Base-by-base conservation (phyloP, 1,140 invertebrate genomes). In the Bathynomus jamesi region DNA sequence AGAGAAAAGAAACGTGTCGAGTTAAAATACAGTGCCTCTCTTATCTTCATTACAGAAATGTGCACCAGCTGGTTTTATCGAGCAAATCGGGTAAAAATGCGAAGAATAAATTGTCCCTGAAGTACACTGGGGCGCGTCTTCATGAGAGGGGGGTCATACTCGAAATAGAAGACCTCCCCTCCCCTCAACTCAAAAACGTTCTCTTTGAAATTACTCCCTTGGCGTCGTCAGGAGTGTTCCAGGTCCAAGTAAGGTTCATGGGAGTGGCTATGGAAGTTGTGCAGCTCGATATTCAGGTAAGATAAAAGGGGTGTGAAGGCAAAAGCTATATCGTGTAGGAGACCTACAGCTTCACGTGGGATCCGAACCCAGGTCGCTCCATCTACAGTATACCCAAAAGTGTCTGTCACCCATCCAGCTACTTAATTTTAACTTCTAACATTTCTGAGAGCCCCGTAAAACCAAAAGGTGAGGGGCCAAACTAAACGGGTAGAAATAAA, bases 191-290 rank as follows among this genome's bases (percentile, higher is more conserved):
- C 78, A 92, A 91, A 81, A 91, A 91, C 79, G 87, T 91, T 0
- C 84, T 87, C 71, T 92, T 93, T 81, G 90, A 92, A 80, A 91
- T 93, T 66, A 84, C 84, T 17, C 87, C 90, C 1, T 87, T 88
- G 0, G 87, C 89, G 46, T 83, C 84, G 28, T 86, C 86, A 71
- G 90, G 90, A 11, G 81, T 89, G 1, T 93, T 92, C 81, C 85
- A 85, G 5, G 85, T 92, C 0, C 86, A 87, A 75, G 90, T 89
- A 13, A 91, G 90, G 78, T 91, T 91, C 77, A 89, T 93, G 89
- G 90, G 90, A 0, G 87, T 91, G 1, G 86, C 87, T 78, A 87
- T 92, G 85, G 90, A 92, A 79, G 89, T 88, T 71, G 86, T 91
- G 21, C 88, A 91, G 53, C 83, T 92, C 21, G 87, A 91, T 72